Evolutionary conservation across 2,113 vertebrate species (phyloP).

Genomic region (Holacanthus passer): DNA sequence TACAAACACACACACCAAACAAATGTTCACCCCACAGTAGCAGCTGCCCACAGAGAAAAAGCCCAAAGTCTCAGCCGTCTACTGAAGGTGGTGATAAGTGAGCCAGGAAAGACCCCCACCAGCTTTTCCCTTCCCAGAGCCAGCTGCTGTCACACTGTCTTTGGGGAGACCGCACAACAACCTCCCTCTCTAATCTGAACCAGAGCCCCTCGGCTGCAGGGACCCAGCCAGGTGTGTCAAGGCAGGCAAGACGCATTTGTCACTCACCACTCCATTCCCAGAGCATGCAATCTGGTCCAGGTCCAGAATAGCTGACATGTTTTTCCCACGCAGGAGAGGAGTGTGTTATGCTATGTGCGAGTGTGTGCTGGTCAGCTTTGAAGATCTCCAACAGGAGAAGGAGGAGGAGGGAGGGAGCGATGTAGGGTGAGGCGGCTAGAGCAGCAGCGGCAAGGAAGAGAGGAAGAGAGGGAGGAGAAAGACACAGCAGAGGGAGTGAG

Average conservation of each 20-base stretch:
- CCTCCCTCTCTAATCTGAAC: constrained; percentile 24
- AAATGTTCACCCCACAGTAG: constrained; percentile 39
- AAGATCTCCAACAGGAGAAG: constrained; percentile 69
- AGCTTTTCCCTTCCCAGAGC: constrained; percentile 22
- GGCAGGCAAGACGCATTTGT: constrained; percentile 56
- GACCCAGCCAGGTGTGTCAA: constrained; percentile 63
- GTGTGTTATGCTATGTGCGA: constrained; percentile 74
- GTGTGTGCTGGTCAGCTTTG: constrained; percentile 74
- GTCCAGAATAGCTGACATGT: constrained; percentile 87
- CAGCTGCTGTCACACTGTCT: constrained; percentile 47
- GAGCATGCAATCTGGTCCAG: constrained; percentile 85
- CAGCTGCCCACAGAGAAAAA: constrained; percentile 45
- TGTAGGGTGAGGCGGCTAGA: constrained; percentile 62
- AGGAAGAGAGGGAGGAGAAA: constrained; percentile 59
- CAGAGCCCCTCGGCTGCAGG: constrained; percentile 32
- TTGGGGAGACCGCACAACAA: constrained; percentile 35
- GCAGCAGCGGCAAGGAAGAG: constrained; percentile 46
- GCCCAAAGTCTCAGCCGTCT: constrained; percentile 16
- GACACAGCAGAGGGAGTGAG: constrained; percentile 56
- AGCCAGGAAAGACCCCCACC: constrained; percentile 35
- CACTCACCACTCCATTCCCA: constrained; percentile 86
- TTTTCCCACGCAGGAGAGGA: constrained; percentile 78
- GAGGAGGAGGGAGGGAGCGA: constrained; percentile 57
- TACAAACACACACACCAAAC: constrained; percentile 18
- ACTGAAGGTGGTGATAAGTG: constrained; percentile 46